Evolutionary conservation across 2,113 vertebrate genomes (phyloP).

Genomic region (Spheniscus mendiculus): DNA sequence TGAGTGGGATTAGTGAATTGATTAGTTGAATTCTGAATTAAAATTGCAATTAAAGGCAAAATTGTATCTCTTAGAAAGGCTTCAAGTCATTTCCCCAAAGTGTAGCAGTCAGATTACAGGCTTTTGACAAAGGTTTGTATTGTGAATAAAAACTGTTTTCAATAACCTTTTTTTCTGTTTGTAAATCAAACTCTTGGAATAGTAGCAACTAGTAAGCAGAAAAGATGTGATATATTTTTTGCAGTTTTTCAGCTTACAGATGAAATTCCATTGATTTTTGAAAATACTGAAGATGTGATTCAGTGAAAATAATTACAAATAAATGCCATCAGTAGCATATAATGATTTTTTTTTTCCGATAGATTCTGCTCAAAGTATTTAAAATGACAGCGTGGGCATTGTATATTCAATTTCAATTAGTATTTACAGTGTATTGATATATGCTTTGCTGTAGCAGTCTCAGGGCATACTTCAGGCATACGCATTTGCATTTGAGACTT

Average conservation of each 20-base stretch:
- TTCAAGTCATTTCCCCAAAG: neutral
- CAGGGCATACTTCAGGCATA: neutral
- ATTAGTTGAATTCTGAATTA: constrained; percentile 58
- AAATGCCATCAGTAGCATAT: neutral
- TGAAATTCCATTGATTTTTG: neutral
- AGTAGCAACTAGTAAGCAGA: neutral
- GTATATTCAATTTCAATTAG: neutral
- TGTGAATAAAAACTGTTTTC: neutral
- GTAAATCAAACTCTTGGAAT: neutral
- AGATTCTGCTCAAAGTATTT: neutral
- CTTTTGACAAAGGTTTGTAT: neutral
- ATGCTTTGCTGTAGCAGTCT: neutral
- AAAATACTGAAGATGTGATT: neutral
- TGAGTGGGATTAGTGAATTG: constrained; percentile 24
- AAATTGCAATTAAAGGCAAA: constrained; percentile 34
- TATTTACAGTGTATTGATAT: neutral
- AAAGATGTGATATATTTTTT: neutral
- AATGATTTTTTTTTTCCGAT: neutral
- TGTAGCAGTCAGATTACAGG: neutral
- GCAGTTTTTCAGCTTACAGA: neutral
- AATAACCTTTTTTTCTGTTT: neutral
- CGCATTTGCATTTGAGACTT: neutral
- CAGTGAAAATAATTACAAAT: neutral
- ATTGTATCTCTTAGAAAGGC: neutral
- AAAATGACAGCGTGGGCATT: neutral